These are phyloP conservation scores for Dasypolia templi DNA, from an alignment of 2,888 invertebrate species.

Conservation along the genomic window DNA sequence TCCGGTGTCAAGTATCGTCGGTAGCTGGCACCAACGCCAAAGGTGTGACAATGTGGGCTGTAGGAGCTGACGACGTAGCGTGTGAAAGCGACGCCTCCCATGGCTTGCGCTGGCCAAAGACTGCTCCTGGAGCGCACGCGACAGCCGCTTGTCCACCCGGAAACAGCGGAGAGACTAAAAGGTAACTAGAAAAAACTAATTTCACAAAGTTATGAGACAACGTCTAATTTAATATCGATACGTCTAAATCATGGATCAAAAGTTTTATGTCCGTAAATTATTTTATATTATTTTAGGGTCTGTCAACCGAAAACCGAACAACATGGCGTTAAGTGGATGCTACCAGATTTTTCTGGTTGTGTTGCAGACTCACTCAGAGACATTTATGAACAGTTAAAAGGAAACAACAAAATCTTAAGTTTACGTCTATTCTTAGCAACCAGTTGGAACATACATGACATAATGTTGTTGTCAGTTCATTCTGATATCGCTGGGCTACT, in stretches of 20 bases:
- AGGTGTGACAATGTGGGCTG: constrained; percentile 92
- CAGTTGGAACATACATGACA: not conserved
- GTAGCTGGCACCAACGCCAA: constrained; percentile 86
- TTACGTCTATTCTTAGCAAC: not conserved
- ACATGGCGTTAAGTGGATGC: constrained; percentile 93
- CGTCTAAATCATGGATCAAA: not conserved
- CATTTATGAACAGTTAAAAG: constrained; percentile 91
- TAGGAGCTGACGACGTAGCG: constrained; percentile 89
- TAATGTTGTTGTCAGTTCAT: constrained; percentile 76
- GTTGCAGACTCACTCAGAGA: constrained; percentile 91
- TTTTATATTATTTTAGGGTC: constrained; percentile 76
- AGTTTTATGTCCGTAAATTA: not conserved
- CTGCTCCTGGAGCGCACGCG: constrained; percentile 93
- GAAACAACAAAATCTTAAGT: not conserved
- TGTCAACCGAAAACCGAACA: constrained; percentile 87
- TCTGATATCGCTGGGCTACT: constrained; percentile 91
- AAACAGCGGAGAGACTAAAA: constrained; percentile 85
- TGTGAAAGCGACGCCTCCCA: constrained; percentile 90
- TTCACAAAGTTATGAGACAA: not conserved
- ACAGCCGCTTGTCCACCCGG: constrained; percentile 88
- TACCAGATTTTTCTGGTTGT: constrained; percentile 94
- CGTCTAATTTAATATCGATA: not conserved
- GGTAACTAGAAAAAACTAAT: constrained; percentile 67
- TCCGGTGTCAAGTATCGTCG: constrained; percentile 93
- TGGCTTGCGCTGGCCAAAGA: constrained; percentile 91